Evolutionary conservation across 2,888 invertebrate genomes (phyloP).

Genomic region (Dolomedes plantarius): DNA sequence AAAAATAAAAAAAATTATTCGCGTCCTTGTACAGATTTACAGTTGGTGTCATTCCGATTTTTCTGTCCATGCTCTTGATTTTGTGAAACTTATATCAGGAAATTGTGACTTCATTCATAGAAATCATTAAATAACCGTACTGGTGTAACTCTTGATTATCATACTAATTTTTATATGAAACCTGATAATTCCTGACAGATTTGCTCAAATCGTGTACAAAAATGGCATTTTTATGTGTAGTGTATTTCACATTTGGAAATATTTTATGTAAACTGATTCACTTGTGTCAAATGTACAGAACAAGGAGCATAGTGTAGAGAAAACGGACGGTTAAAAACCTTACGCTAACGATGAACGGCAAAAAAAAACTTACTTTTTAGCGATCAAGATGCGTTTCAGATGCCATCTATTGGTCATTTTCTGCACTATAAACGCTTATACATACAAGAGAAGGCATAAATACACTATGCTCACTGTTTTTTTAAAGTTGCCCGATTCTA

Average conservation of each 20-base stretch:
- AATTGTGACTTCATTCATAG: constrained; percentile 2
- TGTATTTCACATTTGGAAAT: constrained; percentile 40
- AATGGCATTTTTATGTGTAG: constrained; percentile 47
- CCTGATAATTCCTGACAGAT: constrained; percentile 45
- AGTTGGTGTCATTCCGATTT: constrained; percentile 59
- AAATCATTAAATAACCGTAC: not conserved
- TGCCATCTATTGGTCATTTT: constrained; percentile 42
- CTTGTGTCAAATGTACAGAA: constrained; percentile 45
- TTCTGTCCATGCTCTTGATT: constrained; percentile 25
- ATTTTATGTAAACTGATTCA: constrained; percentile 38
- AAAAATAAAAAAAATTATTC: constrained; percentile 38
- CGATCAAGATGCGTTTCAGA: not conserved
- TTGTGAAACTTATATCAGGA: constrained; percentile 4
- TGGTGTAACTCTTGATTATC: not conserved
- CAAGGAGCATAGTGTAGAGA: constrained; percentile 31
- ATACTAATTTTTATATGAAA: constrained; percentile 5
- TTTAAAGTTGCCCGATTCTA: constrained; percentile 22
- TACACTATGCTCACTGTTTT: constrained; percentile 41
- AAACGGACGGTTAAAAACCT: not conserved
- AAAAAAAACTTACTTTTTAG: not conserved
- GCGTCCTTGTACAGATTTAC: constrained; percentile 64
- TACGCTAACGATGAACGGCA: not conserved
- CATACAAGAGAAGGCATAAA: not conserved
- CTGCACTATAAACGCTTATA: constrained; percentile 15
- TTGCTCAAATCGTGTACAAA: constrained; percentile 60